A percentile compares a stretch with the other conserved stretches of the same genome.
These are phyloP conservation scores for Pygoscelis adeliae DNA, from an alignment of 2,113 vertebrate genomes.

Conservation along the genomic window DNA sequence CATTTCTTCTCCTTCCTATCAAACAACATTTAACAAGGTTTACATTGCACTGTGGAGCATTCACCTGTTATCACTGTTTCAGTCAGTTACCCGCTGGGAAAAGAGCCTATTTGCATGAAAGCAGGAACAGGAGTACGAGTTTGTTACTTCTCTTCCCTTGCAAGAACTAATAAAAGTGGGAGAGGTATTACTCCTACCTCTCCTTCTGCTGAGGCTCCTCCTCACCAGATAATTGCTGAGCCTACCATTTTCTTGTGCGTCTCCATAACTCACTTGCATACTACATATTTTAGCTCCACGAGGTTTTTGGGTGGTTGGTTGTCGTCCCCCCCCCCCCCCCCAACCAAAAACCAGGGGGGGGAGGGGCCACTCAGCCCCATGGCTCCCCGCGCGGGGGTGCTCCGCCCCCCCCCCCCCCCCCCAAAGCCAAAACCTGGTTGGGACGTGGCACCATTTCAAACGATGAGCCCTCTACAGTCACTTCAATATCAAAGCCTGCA, in stretches of 20 bases:
- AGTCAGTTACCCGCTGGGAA: neutral
- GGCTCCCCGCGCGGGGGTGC: too few species aligned
- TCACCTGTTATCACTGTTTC: neutral
- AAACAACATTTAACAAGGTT: neutral
- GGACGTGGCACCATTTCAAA: neutral
- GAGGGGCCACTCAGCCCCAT: too few species aligned
- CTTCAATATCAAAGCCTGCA: neutral
- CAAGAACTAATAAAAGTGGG: neutral
- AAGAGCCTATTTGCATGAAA: neutral
- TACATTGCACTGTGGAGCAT: neutral
- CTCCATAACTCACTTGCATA: fast-evolving
- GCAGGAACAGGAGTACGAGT: neutral
- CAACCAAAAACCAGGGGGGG: too few species aligned
- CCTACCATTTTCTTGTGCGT: neutral
- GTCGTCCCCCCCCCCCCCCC: too few species aligned
- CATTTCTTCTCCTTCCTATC: neutral
- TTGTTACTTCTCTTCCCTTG: neutral
- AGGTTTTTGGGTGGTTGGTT: neutral
- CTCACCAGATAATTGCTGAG: neutral
- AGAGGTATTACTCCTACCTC: neutral
- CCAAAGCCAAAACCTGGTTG: neutral
- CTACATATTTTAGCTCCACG: fast-evolving
- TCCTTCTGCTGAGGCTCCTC: neutral
- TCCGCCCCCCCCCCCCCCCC: too few species aligned
- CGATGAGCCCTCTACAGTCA: neutral